Evolutionary conservation across 2,797 vertebrate species (phyloP).

Genomic region (Vespertilio murinus): DNA sequence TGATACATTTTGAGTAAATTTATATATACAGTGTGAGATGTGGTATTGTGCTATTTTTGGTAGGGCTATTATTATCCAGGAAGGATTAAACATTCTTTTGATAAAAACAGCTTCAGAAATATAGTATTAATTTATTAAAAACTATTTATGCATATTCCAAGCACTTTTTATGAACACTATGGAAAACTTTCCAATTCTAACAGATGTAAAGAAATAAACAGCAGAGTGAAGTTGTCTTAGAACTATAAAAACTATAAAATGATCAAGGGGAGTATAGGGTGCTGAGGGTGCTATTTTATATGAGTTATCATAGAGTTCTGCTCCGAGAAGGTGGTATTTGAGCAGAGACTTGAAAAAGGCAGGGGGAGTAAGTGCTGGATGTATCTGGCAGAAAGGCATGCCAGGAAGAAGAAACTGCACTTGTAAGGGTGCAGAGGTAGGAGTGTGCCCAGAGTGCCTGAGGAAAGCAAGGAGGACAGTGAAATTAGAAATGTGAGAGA

Average conservation of each 20-base stretch:
- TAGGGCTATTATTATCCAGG: neutral
- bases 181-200: neutral
- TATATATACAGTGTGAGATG: neutral
- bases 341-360: neutral
- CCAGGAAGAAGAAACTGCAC: neutral
- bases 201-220: neutral
- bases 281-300: neutral
- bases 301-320: neutral
- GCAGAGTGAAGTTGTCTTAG: neutral
- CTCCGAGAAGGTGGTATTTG: neutral
- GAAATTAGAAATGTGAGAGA: neutral
- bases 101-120: slow-evolving; percentile 13
- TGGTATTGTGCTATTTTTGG: neutral
- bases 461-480: neutral
- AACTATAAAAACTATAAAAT: neutral
- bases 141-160: neutral
- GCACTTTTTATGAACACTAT: neutral
- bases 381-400: neutral
- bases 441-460: accelerated
- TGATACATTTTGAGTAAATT: neutral
- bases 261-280: neutral
- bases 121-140: neutral
- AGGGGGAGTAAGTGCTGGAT: neutral
- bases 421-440: neutral
- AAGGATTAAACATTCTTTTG: neutral